Base-by-base conservation (phyloP, 1,140 invertebrate species). In the Heliothis virescens region DNA sequence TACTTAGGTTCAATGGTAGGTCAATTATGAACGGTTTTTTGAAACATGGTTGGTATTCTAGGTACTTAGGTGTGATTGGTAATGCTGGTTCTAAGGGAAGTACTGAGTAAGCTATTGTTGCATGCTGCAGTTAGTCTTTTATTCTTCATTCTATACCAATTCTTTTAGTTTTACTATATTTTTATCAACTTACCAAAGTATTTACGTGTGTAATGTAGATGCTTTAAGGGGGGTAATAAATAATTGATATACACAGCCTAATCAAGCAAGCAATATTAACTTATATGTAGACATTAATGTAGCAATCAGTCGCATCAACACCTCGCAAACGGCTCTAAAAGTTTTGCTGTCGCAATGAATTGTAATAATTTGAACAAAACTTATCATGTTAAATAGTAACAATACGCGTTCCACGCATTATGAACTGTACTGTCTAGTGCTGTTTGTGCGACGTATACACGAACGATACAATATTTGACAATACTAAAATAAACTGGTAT, bases 101-200 rank as follows among this genome's bases (percentile, higher is more conserved):
- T 72, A 72, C 69, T 72, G 69, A 72, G 69, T 57, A 21, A 57
- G 26, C 48, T 69, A 69, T 15, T 69, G 50, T 72, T 72, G 15
- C 26, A 55, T 57, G 26, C 21, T 72, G 52, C 69, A 57, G 11
- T 16, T 53, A 26, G 47, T 52, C 48, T 47, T 69, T 53, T 57
- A 52, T 57, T 72, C 18, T 72, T 72, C 50, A 72, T 63, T 81
- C 57, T 83, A 83, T 77, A 84, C 69, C 75, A 82, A 81, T 73
- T 77, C 83, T 67, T 67, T 50, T 90, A 90, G 84, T 73, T 87
- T 47, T 91, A 89, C 81, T 85, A 59, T 91, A 88, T 88, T 90
- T 90, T 85, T 89, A 80, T 86, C 84, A 87, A 88, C 90, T 93
- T 93, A 92, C 90, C 91, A 93, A 93, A 93, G 91, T 92, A 89